Conservation (phyloP, 1,140 invertebrate species). For the Drosophila azteca region DNA sequence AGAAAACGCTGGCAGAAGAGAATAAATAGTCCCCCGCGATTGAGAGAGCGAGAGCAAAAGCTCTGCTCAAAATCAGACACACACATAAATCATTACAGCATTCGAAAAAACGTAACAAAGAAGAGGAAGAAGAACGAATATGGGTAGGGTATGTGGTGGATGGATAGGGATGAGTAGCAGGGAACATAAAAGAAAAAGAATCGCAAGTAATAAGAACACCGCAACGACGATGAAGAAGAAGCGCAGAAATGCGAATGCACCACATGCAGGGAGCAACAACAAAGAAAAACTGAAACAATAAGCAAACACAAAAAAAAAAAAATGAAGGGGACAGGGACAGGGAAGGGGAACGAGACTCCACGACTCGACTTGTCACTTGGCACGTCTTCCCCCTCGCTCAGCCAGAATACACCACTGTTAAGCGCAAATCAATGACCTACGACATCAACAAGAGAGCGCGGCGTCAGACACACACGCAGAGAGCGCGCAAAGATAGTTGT, state of each 20-base stretch:
- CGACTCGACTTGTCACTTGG: background rate
- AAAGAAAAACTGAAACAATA: slow-evolving; percentile 55
- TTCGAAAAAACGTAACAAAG: slow-evolving; percentile 21
- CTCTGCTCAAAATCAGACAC: slow-evolving; percentile 69
- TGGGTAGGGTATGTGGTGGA: slow-evolving; percentile 2
- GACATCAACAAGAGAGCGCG: slow-evolving; percentile 66
- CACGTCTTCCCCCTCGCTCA: background rate
- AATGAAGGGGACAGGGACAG: no score
- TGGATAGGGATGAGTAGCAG: slow-evolving; percentile 25
- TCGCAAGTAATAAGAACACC: slow-evolving; percentile 49
- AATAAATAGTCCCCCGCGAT: background rate
- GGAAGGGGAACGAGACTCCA: slow-evolving; percentile 26
- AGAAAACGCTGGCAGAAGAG: slow-evolving; percentile 33
- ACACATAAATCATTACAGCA: slow-evolving; percentile 61
- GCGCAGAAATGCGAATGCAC: slow-evolving; percentile 55
- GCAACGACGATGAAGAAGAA: slow-evolving; percentile 12
- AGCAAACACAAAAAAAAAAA: slow-evolving; percentile 38
- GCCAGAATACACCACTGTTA: slow-evolving; percentile 46
- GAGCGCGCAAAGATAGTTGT: slow-evolving; percentile 25
- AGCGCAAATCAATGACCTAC: slow-evolving; percentile 82
- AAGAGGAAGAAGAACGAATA: slow-evolving; percentile 13
- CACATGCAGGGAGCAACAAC: slow-evolving; percentile 71
- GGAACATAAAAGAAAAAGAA: slow-evolving; percentile 46
- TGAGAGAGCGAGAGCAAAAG: slow-evolving; percentile 41
- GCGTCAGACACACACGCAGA: slow-evolving; percentile 31